These are phyloP conservation scores for Ptychobarbus kaznakovi DNA, from an alignment of 2,797 vertebrate genomes.

Conservation along the genomic window DNA sequence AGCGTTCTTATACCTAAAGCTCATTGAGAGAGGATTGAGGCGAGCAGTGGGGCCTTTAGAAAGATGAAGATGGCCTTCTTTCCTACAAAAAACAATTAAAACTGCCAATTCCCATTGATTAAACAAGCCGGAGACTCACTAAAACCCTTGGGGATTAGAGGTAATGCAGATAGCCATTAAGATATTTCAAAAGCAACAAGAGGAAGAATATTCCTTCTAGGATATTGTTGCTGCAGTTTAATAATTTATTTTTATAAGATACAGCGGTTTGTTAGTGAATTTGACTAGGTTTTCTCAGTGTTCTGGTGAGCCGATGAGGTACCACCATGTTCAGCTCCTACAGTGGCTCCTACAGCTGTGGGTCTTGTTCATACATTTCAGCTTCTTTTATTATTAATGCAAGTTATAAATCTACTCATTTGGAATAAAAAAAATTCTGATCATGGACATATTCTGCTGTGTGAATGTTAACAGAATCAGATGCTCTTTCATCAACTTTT, in stretches of 20 bases:
- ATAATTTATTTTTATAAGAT: neutral
- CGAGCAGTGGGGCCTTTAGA: slow-evolving; percentile 61
- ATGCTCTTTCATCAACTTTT: neutral
- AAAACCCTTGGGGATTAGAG: slow-evolving; percentile 68
- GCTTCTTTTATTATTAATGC: neutral
- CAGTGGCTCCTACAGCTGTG: neutral
- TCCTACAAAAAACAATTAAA: slow-evolving; percentile 80
- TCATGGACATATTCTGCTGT: neutral
- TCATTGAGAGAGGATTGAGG: slow-evolving; percentile 27
- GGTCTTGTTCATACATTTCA: slow-evolving; percentile 8
- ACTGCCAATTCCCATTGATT: slow-evolving; percentile 76
- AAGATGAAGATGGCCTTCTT: slow-evolving; percentile 67
- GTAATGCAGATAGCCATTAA: slow-evolving; percentile 38
- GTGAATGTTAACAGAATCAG: neutral
- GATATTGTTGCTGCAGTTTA: neutral
- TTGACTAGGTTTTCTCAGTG: neutral
- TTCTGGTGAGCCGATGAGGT: neutral
- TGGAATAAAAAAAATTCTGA: neutral
- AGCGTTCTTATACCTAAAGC: neutral
- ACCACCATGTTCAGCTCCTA: neutral
- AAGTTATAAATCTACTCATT: slow-evolving; percentile 2
- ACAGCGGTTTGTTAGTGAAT: neutral
- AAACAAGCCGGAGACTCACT: slow-evolving; percentile 62
- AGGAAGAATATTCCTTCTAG: neutral
- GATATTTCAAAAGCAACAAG: slow-evolving; percentile 24